Evolutionary conservation across 2,797 vertebrate genomes (phyloP).

Genomic region (Petrocephalus sullivani): DNA sequence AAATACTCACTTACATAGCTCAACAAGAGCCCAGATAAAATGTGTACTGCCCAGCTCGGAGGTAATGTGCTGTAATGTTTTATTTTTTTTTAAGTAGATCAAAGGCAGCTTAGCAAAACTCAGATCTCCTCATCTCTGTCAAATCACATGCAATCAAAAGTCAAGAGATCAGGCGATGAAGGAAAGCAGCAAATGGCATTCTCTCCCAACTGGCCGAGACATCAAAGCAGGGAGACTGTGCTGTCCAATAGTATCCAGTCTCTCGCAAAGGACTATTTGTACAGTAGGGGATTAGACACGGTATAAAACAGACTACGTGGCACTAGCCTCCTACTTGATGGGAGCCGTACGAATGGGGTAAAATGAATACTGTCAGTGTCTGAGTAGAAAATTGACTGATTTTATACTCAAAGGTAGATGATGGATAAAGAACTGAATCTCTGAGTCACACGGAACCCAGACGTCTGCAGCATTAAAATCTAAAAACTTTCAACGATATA

Average conservation of each 20-base stretch:
- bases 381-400: conserved; percentile 29
- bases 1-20: conserved; percentile 19
- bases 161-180: neutral
- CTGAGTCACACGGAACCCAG: neutral
- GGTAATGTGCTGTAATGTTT: neutral
- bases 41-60: neutral
- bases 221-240: conserved; percentile 1
- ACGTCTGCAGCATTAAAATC: neutral
- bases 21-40: neutral
- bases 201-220: neutral
- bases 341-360: neutral
- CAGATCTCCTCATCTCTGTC: neutral
- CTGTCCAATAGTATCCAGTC: neutral
- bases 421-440: neutral
- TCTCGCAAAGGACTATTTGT: neutral
- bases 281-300: neutral
- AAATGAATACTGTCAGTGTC: neutral
- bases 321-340: neutral
- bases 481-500: neutral
- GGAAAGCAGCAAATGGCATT: neutral
- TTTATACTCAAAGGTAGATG: conserved; percentile 17
- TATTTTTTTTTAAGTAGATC: neutral
- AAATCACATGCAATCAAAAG: conserved; percentile 1
- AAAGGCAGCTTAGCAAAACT: neutral
- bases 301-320: neutral